A percentile compares a stretch with the other conserved stretches of the same genome.
Conservation (phyloP, 2,888 invertebrate genomes). For the Amblyjoppa fuscipennis region DNA sequence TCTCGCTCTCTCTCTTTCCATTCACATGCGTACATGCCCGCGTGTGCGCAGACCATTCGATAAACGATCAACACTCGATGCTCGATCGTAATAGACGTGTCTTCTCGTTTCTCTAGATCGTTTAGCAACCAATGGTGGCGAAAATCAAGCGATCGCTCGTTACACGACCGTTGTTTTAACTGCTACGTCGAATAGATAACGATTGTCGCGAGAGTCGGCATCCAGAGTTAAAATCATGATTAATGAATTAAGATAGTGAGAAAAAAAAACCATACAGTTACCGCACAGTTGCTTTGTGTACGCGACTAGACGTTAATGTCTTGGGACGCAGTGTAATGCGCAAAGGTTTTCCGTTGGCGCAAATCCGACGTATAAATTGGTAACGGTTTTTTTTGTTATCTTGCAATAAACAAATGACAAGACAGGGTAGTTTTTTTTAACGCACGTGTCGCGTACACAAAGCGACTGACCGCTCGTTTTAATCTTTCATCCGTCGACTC, state of each 20-base stretch:
- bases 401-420: not conserved
- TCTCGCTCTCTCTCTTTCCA: not conserved
- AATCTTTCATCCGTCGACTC: constrained; percentile 42
- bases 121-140: constrained; percentile 7
- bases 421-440: not conserved
- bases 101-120: not conserved
- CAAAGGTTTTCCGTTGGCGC: not conserved
- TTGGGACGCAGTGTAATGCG: not conserved
- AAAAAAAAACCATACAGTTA: not conserved
- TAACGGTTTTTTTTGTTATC: constrained; percentile 21
- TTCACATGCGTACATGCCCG: constrained; percentile 42
- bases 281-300: constrained; percentile 2
- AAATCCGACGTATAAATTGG: not conserved
- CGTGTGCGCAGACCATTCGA: constrained; percentile 42
- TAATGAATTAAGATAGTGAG: constrained; percentile 19
- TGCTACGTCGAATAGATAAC: constrained; percentile 3
- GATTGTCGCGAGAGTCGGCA: constrained; percentile 33
- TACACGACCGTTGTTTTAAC: constrained; percentile 5
- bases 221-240: constrained; percentile 19
- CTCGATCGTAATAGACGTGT: constrained; percentile 22
- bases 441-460: constrained; percentile 1
- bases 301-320: constrained; percentile 4
- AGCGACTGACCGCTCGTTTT: constrained; percentile 17
- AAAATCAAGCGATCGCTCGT: not conserved
- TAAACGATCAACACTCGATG: constrained; percentile 15